Base-by-base conservation (phyloP, 1,140 invertebrate genomes). In the Drosophila nebulosa region DNA sequence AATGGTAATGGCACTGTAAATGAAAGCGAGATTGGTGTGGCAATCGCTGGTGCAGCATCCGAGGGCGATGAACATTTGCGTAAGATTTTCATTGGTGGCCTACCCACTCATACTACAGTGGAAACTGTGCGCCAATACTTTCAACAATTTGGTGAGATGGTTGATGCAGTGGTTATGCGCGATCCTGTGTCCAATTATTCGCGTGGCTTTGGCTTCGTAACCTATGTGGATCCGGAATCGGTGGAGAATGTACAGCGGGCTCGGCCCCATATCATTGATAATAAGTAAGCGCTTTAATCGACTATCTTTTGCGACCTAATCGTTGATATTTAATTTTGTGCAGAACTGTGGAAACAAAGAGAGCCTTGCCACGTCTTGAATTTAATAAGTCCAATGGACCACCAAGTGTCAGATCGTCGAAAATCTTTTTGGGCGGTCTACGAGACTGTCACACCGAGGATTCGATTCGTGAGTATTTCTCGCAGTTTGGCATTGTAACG, bases 301-400 rank as follows among this genome's bases (percentile, higher is more conserved):
- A 16, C 14, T 2, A 39, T n/a, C 16, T 9, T 1, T n/a, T n/a
- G 12, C 27, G 21, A 35, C 7, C 10, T 50, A 0, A 10, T 30
- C n/a, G 4, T 9, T 42, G 26, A 30, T 62, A 14, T 9, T 70
- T 89, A 59, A n/a, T 36, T 55, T 36, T 21, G 36, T 27, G 16
- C 35, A 93, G 98, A 71, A 95, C 97, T 62, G 98, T 99, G 0
- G 98, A 99, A 92, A 97, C 98, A 0, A 99, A 99, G 91, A 92
- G 98, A 79, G 99, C 98, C 5, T 97, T 99, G 42, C 98, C 99
- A 1, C 94, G 98, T 88, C 94, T 97, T 93, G 97, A 98, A 89
- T 97, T 97, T 80, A 96, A 95, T 52, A 95, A 95, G 79, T 96
- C 96, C 0, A 97, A 98, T 91, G 95, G 96, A 22, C 97, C 98